A percentile compares a stretch with the other conserved stretches of the same genome.
phyloP scores from a whole-genome alignment of 2,888 invertebrate genomes.

The Dicycla oo region DNA sequence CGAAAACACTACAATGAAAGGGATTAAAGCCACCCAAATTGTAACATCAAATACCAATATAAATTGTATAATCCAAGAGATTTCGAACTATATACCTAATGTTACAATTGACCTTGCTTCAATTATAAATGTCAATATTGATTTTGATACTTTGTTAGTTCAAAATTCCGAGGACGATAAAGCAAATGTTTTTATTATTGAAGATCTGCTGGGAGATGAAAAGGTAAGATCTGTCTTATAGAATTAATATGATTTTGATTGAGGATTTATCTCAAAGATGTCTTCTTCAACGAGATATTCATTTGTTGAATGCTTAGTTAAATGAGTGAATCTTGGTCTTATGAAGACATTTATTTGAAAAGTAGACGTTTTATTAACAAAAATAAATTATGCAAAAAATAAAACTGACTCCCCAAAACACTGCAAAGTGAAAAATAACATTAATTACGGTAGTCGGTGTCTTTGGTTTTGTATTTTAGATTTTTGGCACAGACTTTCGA shows the following conservation, averaged over 20 bases:
- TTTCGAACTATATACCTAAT: conserved; percentile 56
- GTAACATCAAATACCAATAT: conserved; percentile 59
- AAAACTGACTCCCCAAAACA: too few species aligned
- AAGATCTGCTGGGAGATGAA: conserved; percentile 70
- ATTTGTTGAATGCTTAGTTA: background rate
- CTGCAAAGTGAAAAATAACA: too few species aligned
- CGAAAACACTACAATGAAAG: conserved; percentile 66
- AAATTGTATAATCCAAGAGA: conserved; percentile 60
- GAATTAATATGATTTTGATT: conserved; percentile 23
- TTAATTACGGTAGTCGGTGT: too few species aligned
- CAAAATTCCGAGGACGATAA: conserved; percentile 43
- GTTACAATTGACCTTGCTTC: conserved; percentile 53
- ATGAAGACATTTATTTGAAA: background rate
- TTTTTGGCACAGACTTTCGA: too few species aligned
- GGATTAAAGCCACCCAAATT: conserved; percentile 66
- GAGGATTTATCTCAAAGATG: background rate
- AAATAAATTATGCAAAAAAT: too few species aligned
- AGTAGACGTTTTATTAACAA: conserved; percentile 2
- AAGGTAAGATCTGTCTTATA: conserved; percentile 64
- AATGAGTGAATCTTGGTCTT: background rate
- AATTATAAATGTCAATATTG: conserved; percentile 47
- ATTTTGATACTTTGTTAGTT: conserved; percentile 42
- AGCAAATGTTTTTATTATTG: conserved; percentile 70
- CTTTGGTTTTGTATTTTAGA: too few species aligned
- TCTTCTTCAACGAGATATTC: conserved; percentile 9